Evolutionary conservation across 2,797 vertebrate genomes (phyloP).

Genomic region (Capromys pilorides): DNA sequence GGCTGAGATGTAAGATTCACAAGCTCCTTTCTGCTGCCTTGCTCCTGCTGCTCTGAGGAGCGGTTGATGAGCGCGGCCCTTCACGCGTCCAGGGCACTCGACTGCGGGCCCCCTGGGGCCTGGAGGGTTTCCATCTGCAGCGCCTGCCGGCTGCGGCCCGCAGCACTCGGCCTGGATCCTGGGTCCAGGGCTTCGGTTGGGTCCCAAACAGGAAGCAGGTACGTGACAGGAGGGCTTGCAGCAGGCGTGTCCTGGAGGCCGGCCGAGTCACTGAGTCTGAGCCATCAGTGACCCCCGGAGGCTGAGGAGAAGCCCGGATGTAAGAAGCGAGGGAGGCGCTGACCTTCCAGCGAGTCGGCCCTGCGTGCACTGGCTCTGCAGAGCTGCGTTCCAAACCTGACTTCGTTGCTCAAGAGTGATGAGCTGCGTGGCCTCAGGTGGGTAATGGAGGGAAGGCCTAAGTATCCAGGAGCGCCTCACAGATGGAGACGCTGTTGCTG

Average conservation of each 20-base stretch:
- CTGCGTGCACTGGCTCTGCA: not conserved
- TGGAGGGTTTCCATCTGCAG: conserved; percentile 32
- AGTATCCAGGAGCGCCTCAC: not conserved
- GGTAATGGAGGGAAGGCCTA: not conserved
- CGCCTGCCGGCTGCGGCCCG: not conserved
- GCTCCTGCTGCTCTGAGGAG: conserved; percentile 44
- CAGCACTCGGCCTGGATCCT: not conserved
- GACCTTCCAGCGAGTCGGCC: not conserved
- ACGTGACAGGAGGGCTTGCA: not conserved
- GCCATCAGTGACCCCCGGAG: not conserved
- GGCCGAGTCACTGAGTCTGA: not conserved
- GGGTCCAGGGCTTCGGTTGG: not conserved
- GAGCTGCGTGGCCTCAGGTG: not conserved
- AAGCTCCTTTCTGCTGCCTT: not conserved
- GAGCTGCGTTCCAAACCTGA: not conserved
- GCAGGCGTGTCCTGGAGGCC: too few relatives aligned
- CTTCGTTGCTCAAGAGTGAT: not conserved
- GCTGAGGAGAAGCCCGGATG: not conserved
- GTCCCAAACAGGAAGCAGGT: not conserved
- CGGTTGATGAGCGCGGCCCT: conserved; percentile 43
- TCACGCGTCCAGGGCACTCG: conserved; percentile 15
- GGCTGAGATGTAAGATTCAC: not conserved
- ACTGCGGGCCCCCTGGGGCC: not conserved
- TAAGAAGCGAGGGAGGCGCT: not conserved
- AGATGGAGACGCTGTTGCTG: not conserved